Percentiles rank a stretch among this genome's conserved stretches.
phyloP scores from a whole-genome alignment of 2,888 invertebrate species.

The Masnerella sp. region DNA sequence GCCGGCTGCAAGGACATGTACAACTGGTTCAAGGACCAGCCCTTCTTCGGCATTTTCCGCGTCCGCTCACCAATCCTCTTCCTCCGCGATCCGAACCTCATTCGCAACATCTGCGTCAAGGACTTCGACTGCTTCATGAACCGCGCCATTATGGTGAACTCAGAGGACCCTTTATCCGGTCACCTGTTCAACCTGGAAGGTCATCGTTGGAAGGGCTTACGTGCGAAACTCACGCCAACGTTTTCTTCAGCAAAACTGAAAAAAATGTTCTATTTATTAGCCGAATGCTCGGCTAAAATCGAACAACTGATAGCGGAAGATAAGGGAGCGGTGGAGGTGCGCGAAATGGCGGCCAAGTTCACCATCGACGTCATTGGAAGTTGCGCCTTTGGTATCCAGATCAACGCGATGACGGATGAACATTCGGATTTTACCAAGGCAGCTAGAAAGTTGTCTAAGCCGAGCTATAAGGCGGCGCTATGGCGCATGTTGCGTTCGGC shows the following conservation, averaged over 20 bases:
- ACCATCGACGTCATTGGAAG: constrained; percentile 79
- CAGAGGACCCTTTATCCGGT: constrained; percentile 73
- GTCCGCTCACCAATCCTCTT: constrained; percentile 72
- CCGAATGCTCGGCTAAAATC: constrained; percentile 74
- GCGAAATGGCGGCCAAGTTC: constrained; percentile 77
- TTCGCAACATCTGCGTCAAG: constrained; percentile 70
- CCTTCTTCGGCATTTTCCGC: constrained; percentile 72
- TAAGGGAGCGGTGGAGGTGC: constrained; percentile 71
- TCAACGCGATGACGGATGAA: constrained; percentile 75
- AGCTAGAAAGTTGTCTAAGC: constrained; percentile 73
- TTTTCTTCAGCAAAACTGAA: constrained; percentile 79
- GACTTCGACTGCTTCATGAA: constrained; percentile 71
- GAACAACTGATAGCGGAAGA: constrained; percentile 66
- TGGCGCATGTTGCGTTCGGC: constrained; percentile 74
- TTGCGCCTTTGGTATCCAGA: constrained; percentile 78
- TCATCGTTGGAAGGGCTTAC: constrained; percentile 61
- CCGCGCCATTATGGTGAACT: constrained; percentile 72
- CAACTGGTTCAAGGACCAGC: constrained; percentile 70
- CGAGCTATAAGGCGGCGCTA: constrained; percentile 71
- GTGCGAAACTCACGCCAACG: constrained; percentile 78
- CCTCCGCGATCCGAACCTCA: constrained; percentile 72
- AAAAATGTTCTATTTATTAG: constrained; percentile 77
- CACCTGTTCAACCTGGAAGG: constrained; percentile 77
- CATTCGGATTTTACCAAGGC: constrained; percentile 75
- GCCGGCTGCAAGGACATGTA: constrained; percentile 73